These are phyloP conservation scores for Tricholauxania praeusta DNA, from an alignment of 2,888 invertebrate species.

Conservation along the genomic window DNA sequence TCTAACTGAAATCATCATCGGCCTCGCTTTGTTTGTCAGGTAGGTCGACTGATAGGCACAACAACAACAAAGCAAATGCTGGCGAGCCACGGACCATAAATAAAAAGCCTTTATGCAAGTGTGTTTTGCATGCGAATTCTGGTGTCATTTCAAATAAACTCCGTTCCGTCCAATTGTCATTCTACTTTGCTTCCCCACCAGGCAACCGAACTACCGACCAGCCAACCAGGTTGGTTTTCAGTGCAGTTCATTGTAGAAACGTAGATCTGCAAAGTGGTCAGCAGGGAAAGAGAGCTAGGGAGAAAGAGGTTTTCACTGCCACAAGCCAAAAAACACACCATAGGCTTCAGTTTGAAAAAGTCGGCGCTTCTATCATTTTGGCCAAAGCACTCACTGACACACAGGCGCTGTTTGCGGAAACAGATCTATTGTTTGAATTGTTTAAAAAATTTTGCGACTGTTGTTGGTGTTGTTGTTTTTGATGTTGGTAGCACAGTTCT, in stretches of 20 bases:
- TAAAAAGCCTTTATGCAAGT: conserved; percentile 32
- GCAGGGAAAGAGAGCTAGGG: not conserved
- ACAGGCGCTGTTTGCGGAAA: not conserved
- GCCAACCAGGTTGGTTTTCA: conserved; percentile 9
- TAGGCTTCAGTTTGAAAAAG: conserved; percentile 10
- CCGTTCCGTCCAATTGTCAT: not conserved
- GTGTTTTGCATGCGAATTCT: conserved; percentile 28
- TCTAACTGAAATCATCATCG: not conserved
- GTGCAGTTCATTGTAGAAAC: conserved; percentile 19
- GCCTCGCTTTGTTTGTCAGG: conserved; percentile 14
- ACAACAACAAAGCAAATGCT: not conserved
- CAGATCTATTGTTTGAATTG: conserved; percentile 34
- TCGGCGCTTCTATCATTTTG: conserved; percentile 32
- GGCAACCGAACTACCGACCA: not conserved
- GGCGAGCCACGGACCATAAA: conserved; percentile 18
- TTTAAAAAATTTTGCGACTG: not conserved
- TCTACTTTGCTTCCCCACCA: not conserved
- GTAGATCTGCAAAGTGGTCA: conserved; percentile 21
- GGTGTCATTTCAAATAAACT: conserved; percentile 32
- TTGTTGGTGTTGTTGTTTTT: conserved; percentile 6
- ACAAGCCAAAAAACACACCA: conserved; percentile 19
- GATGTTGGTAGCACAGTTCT: not conserved
- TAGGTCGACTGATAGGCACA: not conserved
- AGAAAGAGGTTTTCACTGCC: conserved; percentile 19
- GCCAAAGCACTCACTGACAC: conserved; percentile 12